phyloP scores from a whole-genome alignment of 1,140 invertebrate species.

The Saccostrea glomerata region DNA sequence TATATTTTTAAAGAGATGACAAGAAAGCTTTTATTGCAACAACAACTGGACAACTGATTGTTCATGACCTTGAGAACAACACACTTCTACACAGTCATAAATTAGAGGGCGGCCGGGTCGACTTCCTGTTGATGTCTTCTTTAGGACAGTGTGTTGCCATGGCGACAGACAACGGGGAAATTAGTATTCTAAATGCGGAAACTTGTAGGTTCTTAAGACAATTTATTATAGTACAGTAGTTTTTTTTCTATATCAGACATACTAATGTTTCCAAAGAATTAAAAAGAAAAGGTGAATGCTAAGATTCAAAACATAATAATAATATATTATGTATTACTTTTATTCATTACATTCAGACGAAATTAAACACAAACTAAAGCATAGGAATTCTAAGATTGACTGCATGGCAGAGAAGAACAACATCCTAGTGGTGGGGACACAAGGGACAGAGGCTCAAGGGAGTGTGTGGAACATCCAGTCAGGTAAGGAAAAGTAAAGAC shows the following conservation, averaged over 20 bases:
- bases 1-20: not conserved
- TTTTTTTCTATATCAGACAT: no score
- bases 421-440: constrained; percentile 60
- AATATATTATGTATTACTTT: no score
- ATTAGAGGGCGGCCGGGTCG: not conserved
- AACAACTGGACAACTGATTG: constrained; percentile 46
- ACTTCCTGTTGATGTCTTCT: not conserved
- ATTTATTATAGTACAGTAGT: no score
- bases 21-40: constrained; percentile 47
- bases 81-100: not conserved
- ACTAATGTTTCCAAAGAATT: no score
- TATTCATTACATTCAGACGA: constrained; percentile 44
- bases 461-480: constrained; percentile 65
- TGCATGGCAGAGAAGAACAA: constrained; percentile 67
- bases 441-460: constrained; percentile 67
- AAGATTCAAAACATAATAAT: no score
- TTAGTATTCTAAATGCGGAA: constrained; percentile 44
- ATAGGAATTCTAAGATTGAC: constrained; percentile 3
- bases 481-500: constrained; percentile 44
- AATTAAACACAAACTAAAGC: constrained; percentile 33
- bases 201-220: constrained; percentile 23
- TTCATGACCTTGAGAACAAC: constrained; percentile 41
- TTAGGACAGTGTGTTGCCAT: constrained; percentile 45
- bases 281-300: no score
- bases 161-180: constrained; percentile 47